phyloP scores from a whole-genome alignment of 1,140 invertebrate species.

The Dinoponera quadriceps region DNA sequence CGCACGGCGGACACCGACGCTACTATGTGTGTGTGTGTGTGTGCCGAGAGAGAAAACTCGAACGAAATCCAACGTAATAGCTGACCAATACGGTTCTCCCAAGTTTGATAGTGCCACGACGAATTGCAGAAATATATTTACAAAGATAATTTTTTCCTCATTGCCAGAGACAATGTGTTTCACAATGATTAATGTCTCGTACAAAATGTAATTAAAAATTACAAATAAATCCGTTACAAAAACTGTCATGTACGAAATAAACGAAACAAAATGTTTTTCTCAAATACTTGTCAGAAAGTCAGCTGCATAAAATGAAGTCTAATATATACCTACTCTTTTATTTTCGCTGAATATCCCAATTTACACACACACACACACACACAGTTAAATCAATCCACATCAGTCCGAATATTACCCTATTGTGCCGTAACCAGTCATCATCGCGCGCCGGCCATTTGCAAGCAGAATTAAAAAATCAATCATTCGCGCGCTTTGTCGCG shows the following conservation, averaged over 20 bases:
- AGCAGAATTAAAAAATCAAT: background rate
- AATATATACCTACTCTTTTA: no score
- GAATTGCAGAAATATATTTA: background rate
- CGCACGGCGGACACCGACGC: constrained; percentile 49
- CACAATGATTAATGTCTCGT: no score
- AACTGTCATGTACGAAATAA: no score
- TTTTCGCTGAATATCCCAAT: no score
- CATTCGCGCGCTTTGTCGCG: background rate
- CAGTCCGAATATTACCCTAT: background rate
- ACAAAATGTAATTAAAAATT: no score
- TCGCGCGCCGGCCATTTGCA: background rate
- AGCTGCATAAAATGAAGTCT: no score
- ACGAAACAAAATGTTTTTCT: no score
- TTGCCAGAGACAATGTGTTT: no score
- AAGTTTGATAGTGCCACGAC: background rate
- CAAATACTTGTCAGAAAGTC: no score
- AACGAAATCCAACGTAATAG: constrained; percentile 54
- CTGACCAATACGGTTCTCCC: constrained; percentile 51
- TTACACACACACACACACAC: no score
- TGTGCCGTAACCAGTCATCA: background rate
- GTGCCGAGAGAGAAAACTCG: constrained; percentile 26
- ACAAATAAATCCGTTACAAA: no score
- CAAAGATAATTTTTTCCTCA: background rate
- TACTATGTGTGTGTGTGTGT: no score
- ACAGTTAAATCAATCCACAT: background rate